Percentiles rank a stretch among this genome's conserved stretches.
Evolutionary conservation across 1,140 invertebrate species (phyloP).

Genomic region (Temnothorax longispinosus): DNA sequence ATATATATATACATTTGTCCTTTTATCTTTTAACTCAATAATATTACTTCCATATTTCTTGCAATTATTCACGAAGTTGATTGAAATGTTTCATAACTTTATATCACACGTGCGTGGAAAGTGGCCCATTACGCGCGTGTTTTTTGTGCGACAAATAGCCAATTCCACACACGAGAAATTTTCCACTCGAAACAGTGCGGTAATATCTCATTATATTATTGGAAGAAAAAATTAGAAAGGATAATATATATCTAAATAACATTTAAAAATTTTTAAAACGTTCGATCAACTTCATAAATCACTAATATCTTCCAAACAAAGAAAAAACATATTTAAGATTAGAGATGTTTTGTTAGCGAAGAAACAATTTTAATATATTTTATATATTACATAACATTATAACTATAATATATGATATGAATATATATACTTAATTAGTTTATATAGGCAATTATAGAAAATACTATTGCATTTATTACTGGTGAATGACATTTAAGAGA

Average conservation of each 20-base stretch:
- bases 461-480: not conserved
- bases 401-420: constrained; percentile 1
- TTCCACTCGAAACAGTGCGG: too few species aligned
- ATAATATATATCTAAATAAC: not conserved
- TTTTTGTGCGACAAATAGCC: too few species aligned
- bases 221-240: not conserved
- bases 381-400: constrained; percentile 29
- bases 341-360: not conserved
- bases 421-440: not conserved
- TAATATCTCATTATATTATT: not conserved
- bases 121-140: too few species aligned
- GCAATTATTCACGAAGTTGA: constrained; percentile 17
- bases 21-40: not conserved
- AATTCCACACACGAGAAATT: too few species aligned
- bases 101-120: too few species aligned
- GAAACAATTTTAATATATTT: constrained; percentile 31
- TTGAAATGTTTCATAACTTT: not conserved
- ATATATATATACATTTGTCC: too few species aligned
- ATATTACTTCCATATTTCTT: not conserved
- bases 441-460: constrained; percentile 10
- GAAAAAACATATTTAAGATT: not conserved
- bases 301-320: not conserved
- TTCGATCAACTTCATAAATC: not conserved
- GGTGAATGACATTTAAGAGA: constrained; percentile 45
- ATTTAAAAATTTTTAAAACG: not conserved